phyloP scores from a whole-genome alignment of 2,113 vertebrate genomes.

The Nettapus auritus region DNA sequence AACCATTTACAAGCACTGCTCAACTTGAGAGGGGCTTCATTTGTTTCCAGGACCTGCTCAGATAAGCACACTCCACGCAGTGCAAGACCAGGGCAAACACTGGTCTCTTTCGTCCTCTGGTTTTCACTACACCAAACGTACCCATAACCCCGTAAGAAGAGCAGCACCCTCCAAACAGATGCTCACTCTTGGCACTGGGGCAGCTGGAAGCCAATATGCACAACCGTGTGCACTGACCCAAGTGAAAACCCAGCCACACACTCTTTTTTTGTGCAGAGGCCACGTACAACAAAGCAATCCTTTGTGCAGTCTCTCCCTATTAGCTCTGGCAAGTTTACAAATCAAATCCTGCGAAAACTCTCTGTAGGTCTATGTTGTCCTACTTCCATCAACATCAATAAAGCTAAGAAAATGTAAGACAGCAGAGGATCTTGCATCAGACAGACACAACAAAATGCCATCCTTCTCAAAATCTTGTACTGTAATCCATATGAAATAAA shows the following conservation, averaged over 20 bases:
- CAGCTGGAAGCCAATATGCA: background rate
- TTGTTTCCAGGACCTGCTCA: background rate
- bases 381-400: background rate
- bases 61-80: accelerated
- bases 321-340: background rate
- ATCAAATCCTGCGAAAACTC: background rate
- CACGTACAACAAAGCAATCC: background rate
- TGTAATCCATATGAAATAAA: background rate
- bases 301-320: background rate
- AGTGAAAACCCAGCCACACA: background rate
- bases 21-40: background rate
- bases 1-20: background rate
- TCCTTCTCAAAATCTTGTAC: background rate
- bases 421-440: slow-evolving; percentile 3
- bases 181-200: background rate
- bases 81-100: background rate
- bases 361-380: background rate
- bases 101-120: accelerated
- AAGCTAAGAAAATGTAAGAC: background rate
- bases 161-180: background rate
- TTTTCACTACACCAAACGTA: background rate
- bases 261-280: background rate
- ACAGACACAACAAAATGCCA: background rate
- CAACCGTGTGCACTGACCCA: background rate
- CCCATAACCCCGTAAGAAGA: background rate